Base-by-base conservation (phyloP, 2,888 invertebrate genomes). In the Agrilus cyanescens region DNA sequence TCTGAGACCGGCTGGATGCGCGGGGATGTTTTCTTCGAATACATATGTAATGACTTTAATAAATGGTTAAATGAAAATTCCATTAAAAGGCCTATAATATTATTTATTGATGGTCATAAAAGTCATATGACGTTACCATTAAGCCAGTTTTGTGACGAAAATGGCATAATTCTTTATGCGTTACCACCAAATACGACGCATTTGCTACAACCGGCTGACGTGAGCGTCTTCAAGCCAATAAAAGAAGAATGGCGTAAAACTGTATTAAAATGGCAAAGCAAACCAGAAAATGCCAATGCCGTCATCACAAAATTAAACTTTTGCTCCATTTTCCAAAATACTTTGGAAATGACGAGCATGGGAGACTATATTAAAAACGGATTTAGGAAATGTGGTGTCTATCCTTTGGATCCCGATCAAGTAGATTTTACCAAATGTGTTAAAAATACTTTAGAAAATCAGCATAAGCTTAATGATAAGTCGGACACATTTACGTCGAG, bases 51-150 rank as follows among this genome's bases (percentile, higher is more conserved):
- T n/a, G n/a, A n/a, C n/a, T n/a, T n/a, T n/a, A n/a, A n/a, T n/a
- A n/a, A n/a, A n/a, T n/a, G n/a, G n/a, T n/a, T n/a, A n/a, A n/a
- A n/a, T n/a, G n/a, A n/a, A n/a, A n/a, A n/a, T n/a, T n/a, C n/a
- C n/a, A 44, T 48, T n/a, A 30, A 37, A 12, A 50, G 36, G 33
- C 52, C 53, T 10, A 46, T 54, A n/a, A 41, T 55, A 13, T 36
- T 53, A 10, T 53, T 55, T 12, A 20, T 54, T 13, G 53, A 56
- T 45, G 56, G 53, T 5, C 56, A 55, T 38, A 52, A 48, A 42
- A 49, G 49, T n/a, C 56, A 56, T 35, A 37, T 51, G 15, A 52
- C 43, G 16, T 29, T 52, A 30, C 40, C 48, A 30, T 20, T 52
- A 5, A 44, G 46, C 32, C 38, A 53, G 15, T 53, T 50, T 32